phyloP scores from a whole-genome alignment of 1,140 invertebrate species.

The Pissodes strobi region DNA sequence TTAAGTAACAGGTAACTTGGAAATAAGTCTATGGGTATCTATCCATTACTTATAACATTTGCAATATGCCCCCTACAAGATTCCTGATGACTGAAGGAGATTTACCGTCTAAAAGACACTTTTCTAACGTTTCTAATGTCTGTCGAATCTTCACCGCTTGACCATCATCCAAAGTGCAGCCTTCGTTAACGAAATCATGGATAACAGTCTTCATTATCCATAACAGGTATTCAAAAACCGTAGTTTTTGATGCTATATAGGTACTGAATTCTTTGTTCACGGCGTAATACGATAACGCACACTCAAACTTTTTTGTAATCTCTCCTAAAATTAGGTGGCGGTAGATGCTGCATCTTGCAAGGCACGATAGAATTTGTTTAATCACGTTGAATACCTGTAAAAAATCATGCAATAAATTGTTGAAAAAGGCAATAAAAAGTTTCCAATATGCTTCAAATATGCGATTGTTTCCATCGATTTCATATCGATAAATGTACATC shows the following conservation, averaged over 20 bases:
- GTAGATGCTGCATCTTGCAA: not conserved
- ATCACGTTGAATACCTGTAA: not conserved
- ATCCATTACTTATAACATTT: no score
- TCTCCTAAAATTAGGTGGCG: not conserved
- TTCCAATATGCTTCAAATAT: no score
- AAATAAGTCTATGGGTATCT: no score
- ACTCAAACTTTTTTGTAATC: not conserved
- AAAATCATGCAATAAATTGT: no score
- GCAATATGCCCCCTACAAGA: no score
- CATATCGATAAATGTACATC: no score
- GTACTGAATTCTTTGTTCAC: not conserved
- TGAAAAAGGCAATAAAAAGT: not conserved
- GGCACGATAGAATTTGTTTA: not conserved
- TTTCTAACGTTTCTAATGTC: not conserved
- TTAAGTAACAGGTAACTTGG: no score
- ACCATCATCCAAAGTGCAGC: not conserved
- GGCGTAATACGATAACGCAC: not conserved
- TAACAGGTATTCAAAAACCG: not conserved
- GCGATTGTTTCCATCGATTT: not conserved
- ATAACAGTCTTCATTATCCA: not conserved
- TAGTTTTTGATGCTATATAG: not conserved
- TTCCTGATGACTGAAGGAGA: no score
- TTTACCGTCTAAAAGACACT: not conserved
- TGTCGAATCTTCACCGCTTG: not conserved
- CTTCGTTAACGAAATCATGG: not conserved